Conservation (phyloP, 2,113 vertebrate genomes). For the Glareola pratincola region DNA sequence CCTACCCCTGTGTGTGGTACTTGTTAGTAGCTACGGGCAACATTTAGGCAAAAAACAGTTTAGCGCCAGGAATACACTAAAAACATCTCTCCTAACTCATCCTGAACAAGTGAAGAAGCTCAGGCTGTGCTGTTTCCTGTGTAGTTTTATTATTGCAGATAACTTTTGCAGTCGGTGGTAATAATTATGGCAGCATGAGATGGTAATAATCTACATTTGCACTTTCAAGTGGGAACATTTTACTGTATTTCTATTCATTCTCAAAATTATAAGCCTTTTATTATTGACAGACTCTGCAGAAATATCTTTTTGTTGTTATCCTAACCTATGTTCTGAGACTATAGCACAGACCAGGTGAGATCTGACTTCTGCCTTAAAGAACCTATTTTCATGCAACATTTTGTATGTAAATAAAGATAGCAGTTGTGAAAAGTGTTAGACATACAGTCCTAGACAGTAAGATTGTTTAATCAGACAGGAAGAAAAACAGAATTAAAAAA, state of each 20-base stretch:
- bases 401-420: background rate
- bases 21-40: background rate
- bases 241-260: background rate
- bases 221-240: background rate
- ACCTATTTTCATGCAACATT: background rate
- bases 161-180: background rate
- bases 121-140: background rate
- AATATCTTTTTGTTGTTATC: background rate
- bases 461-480: background rate
- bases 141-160: constrained; percentile 17
- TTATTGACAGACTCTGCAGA: background rate
- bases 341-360: background rate
- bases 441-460: background rate
- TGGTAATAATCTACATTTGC: constrained; percentile 14
- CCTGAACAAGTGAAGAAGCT: background rate
- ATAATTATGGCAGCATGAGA: constrained; percentile 33
- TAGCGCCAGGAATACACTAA: background rate
- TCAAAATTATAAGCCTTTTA: constrained; percentile 10
- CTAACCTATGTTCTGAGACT: background rate
- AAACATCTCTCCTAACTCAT: background rate
- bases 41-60: background rate
- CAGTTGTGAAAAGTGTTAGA: background rate
- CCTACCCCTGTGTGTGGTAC: background rate
- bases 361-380: background rate
- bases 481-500: background rate